Evolutionary conservation across 2,797 vertebrate genomes (phyloP).

Genomic region (Sarcophilus harrisii): DNA sequence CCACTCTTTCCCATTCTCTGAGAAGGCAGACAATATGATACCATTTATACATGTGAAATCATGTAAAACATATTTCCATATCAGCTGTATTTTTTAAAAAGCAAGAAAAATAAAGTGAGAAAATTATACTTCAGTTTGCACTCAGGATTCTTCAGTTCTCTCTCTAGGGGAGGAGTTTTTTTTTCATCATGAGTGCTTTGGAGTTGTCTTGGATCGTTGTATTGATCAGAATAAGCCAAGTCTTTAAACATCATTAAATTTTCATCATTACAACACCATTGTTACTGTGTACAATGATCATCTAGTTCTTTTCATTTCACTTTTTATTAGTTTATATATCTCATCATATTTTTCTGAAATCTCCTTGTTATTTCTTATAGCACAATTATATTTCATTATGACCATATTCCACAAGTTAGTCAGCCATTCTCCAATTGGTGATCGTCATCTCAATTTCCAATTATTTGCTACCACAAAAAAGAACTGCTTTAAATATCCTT

Average conservation of each 20-base stretch:
- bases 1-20: neutral
- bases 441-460: neutral
- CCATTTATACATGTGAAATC: neutral
- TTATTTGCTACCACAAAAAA: neutral
- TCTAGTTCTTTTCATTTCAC: slow-evolving; percentile 1
- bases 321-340: neutral
- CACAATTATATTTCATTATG: neutral
- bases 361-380: neutral
- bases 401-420: neutral
- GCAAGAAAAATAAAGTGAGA: neutral
- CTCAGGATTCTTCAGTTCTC: neutral
- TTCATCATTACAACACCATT: neutral
- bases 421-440: neutral
- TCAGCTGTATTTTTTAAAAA: neutral
- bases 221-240: neutral
- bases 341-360: neutral
- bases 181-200: neutral
- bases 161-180: neutral
- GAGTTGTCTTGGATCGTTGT: neutral
- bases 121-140: neutral
- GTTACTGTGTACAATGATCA: neutral
- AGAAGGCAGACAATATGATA: neutral
- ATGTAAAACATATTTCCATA: neutral
- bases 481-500: neutral
- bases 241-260: neutral